Conservation (phyloP, 2,797 vertebrate genomes). For the Chelmon rostratus region DNA sequence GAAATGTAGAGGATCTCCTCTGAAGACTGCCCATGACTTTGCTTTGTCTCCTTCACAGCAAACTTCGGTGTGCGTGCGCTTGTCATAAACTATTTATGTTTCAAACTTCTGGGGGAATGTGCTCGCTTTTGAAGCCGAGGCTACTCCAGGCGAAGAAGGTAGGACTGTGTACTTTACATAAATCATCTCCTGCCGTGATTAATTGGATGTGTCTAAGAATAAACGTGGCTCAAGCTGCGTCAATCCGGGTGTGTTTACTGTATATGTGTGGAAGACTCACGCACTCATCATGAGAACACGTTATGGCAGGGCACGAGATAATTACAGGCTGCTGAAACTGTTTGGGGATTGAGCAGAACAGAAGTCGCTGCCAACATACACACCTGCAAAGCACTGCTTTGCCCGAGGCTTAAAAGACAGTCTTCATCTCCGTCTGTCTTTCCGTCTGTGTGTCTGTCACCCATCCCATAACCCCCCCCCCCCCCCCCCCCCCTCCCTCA, state of each 20-base stretch:
- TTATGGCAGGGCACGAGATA: constrained; percentile 84
- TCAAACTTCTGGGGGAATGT: constrained; percentile 47
- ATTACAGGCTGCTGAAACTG: constrained; percentile 82
- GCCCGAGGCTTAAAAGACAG: constrained; percentile 79
- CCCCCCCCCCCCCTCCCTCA: neutral
- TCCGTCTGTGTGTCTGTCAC: constrained; percentile 61
- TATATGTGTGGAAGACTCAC: constrained; percentile 48
- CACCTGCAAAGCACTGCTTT: constrained; percentile 81
- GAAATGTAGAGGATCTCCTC: neutral
- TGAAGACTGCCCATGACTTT: constrained; percentile 31
- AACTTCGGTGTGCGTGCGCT: constrained; percentile 43
- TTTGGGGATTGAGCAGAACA: constrained; percentile 77
- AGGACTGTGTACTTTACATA: constrained; percentile 63
- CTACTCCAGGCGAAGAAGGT: constrained; percentile 59
- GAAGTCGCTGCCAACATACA: constrained; percentile 83
- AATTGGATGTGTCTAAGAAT: constrained; percentile 66
- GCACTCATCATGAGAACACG: constrained; percentile 78
- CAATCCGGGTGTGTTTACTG: constrained; percentile 61
- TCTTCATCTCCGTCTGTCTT: constrained; percentile 73
- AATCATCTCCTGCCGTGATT: constrained; percentile 75
- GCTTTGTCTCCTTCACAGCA: constrained; percentile 39
- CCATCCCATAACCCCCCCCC: constrained; percentile 13
- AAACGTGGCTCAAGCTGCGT: constrained; percentile 54
- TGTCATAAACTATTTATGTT: constrained; percentile 32
- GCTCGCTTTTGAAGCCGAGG: constrained; percentile 47